Evolutionary conservation across 2,888 invertebrate genomes (phyloP).

Genomic region (Pseudanteris insignis): DNA sequence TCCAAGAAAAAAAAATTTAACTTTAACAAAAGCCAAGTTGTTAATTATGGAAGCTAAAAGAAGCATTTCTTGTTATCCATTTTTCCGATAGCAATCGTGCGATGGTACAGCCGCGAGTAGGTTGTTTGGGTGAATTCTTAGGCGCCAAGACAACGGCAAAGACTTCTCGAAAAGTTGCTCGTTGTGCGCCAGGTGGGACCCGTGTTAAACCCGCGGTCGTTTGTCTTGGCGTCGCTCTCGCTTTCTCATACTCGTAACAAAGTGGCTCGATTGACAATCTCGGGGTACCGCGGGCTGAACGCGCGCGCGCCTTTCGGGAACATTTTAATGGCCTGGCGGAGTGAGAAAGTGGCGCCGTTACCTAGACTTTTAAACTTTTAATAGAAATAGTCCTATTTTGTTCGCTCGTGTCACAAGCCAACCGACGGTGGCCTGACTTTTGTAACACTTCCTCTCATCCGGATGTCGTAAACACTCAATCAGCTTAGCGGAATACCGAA

Average conservation of each 20-base stretch:
- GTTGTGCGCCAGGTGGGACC: constrained; percentile 10
- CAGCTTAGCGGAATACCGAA: constrained; percentile 21
- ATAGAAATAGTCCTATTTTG: constrained; percentile 31
- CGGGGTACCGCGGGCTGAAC: too few relatives aligned
- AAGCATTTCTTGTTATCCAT: too few relatives aligned
- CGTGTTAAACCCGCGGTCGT: constrained; percentile 8
- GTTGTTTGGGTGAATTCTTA: too few relatives aligned
- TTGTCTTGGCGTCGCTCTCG: background rate
- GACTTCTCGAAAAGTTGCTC: constrained; percentile 14
- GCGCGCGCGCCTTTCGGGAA: constrained; percentile 22
- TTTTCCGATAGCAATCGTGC: too few relatives aligned
- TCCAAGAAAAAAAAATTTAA: too few relatives aligned
- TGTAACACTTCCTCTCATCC: constrained; percentile 19
- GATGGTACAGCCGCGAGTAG: too few relatives aligned
- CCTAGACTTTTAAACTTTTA: constrained; percentile 37
- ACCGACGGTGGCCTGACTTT: constrained; percentile 21
- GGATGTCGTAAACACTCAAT: constrained; percentile 23
- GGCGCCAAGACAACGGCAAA: background rate
- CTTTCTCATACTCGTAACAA: too few relatives aligned
- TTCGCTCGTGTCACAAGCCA: constrained; percentile 7
- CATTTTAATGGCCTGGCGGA: constrained; percentile 37
- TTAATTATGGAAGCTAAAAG: too few relatives aligned
- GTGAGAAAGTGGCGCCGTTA: constrained; percentile 37
- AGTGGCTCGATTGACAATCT: constrained; percentile 30
- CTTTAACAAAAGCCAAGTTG: too few relatives aligned